Percentiles rank a stretch among this genome's conserved stretches.
Conservation (phyloP, 1,140 invertebrate species). For the Heliconius hewitsoni region DNA sequence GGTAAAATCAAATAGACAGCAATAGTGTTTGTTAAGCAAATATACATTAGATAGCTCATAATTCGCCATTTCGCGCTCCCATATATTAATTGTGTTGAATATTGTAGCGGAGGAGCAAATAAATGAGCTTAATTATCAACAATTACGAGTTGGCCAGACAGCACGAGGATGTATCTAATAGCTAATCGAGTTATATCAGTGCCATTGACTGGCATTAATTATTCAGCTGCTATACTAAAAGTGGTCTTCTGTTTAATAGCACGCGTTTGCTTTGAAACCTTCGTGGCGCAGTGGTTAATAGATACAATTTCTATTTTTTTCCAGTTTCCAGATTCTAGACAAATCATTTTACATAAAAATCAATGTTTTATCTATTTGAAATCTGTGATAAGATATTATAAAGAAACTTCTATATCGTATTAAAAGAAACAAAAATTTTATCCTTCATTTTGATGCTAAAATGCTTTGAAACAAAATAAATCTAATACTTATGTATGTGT, state of each 20-base stretch:
- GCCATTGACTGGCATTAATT: slow-evolving; percentile 32
- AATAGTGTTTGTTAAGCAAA: too few relatives aligned
- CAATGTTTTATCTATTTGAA: background rate
- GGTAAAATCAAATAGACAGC: too few relatives aligned
- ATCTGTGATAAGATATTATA: background rate
- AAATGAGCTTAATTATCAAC: slow-evolving; percentile 44
- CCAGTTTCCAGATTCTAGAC: background rate
- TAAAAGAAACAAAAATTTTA: background rate
- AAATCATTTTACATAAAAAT: background rate
- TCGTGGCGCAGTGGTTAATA: too few relatives aligned
- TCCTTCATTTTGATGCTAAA: background rate
- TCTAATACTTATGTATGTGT: too few relatives aligned
- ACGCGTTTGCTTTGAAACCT: background rate
- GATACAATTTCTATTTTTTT: too few relatives aligned
- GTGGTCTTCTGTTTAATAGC: slow-evolving; percentile 17
- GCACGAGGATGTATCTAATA: slow-evolving; percentile 29
- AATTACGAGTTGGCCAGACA: slow-evolving; percentile 37
- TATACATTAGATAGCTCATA: too few relatives aligned
- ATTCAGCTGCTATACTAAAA: slow-evolving; percentile 22
- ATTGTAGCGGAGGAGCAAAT: slow-evolving; percentile 22
- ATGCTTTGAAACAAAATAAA: background rate
- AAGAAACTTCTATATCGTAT: too few relatives aligned
- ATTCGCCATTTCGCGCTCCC: background rate
- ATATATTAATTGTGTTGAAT: slow-evolving; percentile 34
- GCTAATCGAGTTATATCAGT: slow-evolving; percentile 28